Base-by-base conservation (phyloP, 1,140 invertebrate species). In the Aphelenchoides avenae region DNA sequence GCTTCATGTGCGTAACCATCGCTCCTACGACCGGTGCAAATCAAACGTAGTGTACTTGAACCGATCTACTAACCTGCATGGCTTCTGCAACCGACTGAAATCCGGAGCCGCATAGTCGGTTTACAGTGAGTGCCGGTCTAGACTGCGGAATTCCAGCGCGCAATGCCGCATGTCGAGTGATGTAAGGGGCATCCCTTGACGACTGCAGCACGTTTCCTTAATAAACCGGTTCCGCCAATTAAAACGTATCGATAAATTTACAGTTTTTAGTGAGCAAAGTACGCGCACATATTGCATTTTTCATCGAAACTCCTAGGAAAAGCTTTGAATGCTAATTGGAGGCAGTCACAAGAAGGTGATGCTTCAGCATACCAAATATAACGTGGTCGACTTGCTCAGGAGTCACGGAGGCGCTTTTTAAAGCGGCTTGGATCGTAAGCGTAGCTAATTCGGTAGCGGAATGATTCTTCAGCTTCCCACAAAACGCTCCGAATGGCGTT, bases 401-500 rank as follows among this genome's bases (percentile, higher is more conserved):
- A 29, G 86, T 84, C 0, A 97, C 80, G 43, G 87, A 87, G 2
- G 86, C 87, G 57, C 58, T 82, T 54, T 86, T 82, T 2, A 98
- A 77, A 1, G 91, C 91, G 41, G 88, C 89, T 68, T 86, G 85
- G 0, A 86, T 82, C 1, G 91, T 89, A 22, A 86, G 78, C 41
- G 76, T 77, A 37, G 76, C 80, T 34, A 99, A 80, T 53, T 95
- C 89, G 0, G 87, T 88, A 18, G 86, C 84, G 42, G 84, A 85
- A 30, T 86, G 85, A 69, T 89, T 87, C n/a, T 85, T 85, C 67
- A 97, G 85, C 71, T 87, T 86, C 7, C 93, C 92, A 29, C 92
- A 92, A 81, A 89, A 94, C 15, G 91, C 87, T 37, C 94, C 94
- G 82, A 97, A 96, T n/a, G 94, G 88, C n/a, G 93, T 97, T 48